phyloP scores from a whole-genome alignment of 2,888 invertebrate genomes.

The Drosophila dives region DNA sequence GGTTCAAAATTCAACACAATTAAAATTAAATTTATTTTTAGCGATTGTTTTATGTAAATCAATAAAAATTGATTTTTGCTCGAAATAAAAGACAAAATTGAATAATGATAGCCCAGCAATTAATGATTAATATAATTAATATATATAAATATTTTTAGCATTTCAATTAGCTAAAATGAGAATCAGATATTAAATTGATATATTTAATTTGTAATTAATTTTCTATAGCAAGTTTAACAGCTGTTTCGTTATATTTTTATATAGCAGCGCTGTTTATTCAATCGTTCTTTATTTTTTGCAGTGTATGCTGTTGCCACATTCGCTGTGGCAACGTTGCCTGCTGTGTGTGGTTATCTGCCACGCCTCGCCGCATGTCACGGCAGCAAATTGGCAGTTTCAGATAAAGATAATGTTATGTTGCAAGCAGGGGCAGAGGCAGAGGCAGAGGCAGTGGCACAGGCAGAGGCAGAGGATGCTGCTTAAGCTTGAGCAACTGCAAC shows the following conservation, averaged over 20 bases:
- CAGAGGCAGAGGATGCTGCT: slow-evolving; percentile 23
- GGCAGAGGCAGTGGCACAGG: too few relatives aligned
- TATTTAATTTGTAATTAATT: too few relatives aligned
- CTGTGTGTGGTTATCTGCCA: slow-evolving; percentile 54
- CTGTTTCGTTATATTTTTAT: not conserved
- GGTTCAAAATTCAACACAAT: not conserved
- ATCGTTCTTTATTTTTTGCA: not conserved
- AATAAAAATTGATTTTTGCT: not conserved
- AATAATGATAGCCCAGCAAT: not conserved
- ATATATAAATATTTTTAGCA: not conserved
- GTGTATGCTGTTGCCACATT: slow-evolving; percentile 2
- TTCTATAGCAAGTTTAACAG: too few relatives aligned
- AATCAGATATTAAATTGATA: too few relatives aligned
- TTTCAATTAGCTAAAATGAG: not conserved
- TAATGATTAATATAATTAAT: not conserved
- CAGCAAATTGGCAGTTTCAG: slow-evolving; percentile 79
- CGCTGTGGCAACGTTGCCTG: not conserved
- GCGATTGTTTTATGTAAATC: too few relatives aligned
- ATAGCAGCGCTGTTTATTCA: not conserved
- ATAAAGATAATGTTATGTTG: slow-evolving; percentile 75
- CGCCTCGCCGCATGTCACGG: slow-evolving; percentile 51
- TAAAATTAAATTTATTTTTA: not conserved
- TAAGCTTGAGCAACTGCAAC: slow-evolving; percentile 11
- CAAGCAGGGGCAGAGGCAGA: too few relatives aligned
- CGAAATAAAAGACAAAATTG: not conserved